Base-by-base conservation (phyloP, 2,113 vertebrate genomes). In the Terrapene triunguis region DNA sequence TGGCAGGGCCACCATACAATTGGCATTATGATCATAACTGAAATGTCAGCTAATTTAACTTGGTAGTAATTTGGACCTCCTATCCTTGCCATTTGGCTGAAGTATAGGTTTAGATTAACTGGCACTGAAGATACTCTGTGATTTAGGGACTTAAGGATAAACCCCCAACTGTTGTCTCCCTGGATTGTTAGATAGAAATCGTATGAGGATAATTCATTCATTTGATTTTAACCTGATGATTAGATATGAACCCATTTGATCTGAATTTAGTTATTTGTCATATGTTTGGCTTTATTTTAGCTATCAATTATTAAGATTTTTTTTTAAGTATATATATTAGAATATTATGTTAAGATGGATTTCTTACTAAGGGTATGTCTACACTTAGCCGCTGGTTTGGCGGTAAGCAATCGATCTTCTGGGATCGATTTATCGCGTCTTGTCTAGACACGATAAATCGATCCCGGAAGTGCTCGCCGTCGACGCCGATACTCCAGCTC, bases 131-230 rank as follows among this genome's bases (percentile, higher is more conserved):
- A 95, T 83, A 11, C 12, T 90, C 57, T 76, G 86, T 69, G 96
- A 12, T 74, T 95, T 54, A 50, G 13, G 50, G n/a, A 3, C 38
- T 90, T 94, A 76, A 83, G 91, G 84, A 94, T 92, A 87, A 94
- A 91, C 91, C 62, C 62, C 25, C 53, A 89, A 78, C 48, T 16
- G 35, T 88, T 94, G 51, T 81, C 76, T 92, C 82, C 53, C 53
- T 54, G 11, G 88, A 85, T 74, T 74, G 78, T 59, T 88, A 2
- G 9, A 89, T 7, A 38, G 65, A 19, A 35, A n/a, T 69, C 65
- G 4, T 69, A 69, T 69, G 65, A 69, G 35, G 65, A 10, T 69
- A 38, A 11, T 85, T 74, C 6, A 38, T 17, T n/a, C 6, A n/a
- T 54, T 38, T 81, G 50, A 11, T 81, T 81, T 54, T 54, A 81